Evolutionary conservation across 2,888 invertebrate species (phyloP).

Genomic region (Anticlea derivata): DNA sequence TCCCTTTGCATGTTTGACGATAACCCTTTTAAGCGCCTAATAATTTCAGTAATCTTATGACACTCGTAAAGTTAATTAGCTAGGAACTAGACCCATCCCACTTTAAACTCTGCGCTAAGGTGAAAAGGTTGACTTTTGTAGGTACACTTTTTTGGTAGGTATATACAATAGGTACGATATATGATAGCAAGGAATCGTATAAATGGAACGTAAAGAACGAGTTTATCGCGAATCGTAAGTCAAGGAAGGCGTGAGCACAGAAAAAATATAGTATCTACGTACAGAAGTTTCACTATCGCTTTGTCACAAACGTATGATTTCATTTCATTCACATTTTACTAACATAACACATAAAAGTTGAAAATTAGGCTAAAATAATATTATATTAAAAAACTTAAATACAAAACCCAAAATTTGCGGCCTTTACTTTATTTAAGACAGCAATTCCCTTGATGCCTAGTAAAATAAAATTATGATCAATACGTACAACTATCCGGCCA

Average conservation of each 20-base stretch:
- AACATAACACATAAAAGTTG: too few species aligned
- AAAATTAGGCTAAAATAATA: too few species aligned
- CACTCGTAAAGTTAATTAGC: constrained; percentile 34
- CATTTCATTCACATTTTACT: too few species aligned
- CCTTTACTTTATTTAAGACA: too few species aligned
- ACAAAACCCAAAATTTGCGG: too few species aligned
- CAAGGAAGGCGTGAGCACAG: constrained; percentile 22
- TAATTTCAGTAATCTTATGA: constrained; percentile 33
- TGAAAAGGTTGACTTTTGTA: constrained; percentile 24
- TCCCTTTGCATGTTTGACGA: constrained; percentile 9
- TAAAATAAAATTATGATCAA: too few species aligned
- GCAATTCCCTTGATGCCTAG: too few species aligned
- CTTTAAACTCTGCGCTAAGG: constrained; percentile 17
- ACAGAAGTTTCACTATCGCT: constrained; percentile 8
- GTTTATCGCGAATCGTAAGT: constrained; percentile 40
- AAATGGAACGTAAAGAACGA: constrained; percentile 40
- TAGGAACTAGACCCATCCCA: constrained; percentile 16
- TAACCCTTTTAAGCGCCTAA: constrained; percentile 21
- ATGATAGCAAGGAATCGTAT: constrained; percentile 36
- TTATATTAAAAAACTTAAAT: too few species aligned
- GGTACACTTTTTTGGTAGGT: constrained; percentile 4
- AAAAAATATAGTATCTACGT: neutral
- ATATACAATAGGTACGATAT: constrained; percentile 33
- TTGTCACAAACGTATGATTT: too few species aligned
- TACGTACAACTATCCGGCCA: too few species aligned